These are phyloP conservation scores for Caenorhabditis sinica DNA, from an alignment of 2,888 invertebrate genomes.

Conservation along the genomic window DNA sequence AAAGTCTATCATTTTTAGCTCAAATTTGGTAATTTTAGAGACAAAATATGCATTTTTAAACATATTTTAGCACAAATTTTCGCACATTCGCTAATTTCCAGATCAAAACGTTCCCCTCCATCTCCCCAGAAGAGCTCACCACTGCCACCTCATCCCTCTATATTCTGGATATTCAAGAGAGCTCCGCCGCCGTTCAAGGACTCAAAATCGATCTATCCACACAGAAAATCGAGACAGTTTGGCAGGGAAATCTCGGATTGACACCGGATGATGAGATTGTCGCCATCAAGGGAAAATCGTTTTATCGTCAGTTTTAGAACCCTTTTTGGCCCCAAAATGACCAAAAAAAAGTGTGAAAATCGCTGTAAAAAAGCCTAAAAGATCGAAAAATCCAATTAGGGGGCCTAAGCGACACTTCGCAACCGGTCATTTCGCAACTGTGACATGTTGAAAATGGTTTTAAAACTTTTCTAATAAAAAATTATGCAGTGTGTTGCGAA, in stretches of 20 bases:
- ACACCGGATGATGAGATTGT: slow-evolving; percentile 76
- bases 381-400: too few relatives aligned
- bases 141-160: slow-evolving; percentile 61
- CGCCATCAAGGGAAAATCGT: slow-evolving; percentile 76
- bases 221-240: slow-evolving; percentile 46
- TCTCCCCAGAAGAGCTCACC: slow-evolving; percentile 33
- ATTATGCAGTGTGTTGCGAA: too few relatives aligned
- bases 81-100: slow-evolving; percentile 1
- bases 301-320: slow-evolving; percentile 70
- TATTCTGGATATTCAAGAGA: slow-evolving; percentile 62
- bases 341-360: too few relatives aligned
- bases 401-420: too few relatives aligned
- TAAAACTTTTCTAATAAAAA: too few relatives aligned
- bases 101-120: slow-evolving; percentile 52
- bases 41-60: background rate
- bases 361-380: too few relatives aligned
- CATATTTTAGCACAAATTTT: too few relatives aligned
- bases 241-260: slow-evolving; percentile 75
- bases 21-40: too few relatives aligned
- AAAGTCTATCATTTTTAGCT: too few relatives aligned
- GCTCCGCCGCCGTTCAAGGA: slow-evolving; percentile 36
- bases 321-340: background rate
- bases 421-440: too few relatives aligned
- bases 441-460: too few relatives aligned
- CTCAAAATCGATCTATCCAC: slow-evolving; percentile 55